Evolutionary conservation across 2,797 vertebrate genomes (phyloP).

Genomic region (Chaetodon trifasciatus): DNA sequence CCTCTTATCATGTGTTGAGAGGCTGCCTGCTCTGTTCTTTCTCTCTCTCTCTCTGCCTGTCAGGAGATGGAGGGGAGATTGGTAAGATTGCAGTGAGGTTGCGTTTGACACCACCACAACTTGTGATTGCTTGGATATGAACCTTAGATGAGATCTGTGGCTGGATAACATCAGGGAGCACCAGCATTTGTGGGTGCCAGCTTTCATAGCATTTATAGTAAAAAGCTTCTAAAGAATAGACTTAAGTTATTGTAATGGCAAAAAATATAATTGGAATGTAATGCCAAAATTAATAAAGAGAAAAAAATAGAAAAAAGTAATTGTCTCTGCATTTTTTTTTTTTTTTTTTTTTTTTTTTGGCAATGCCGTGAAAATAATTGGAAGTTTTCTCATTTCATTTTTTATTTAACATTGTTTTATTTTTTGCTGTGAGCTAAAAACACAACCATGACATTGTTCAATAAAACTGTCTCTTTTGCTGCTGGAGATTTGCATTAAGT

Average conservation of each 20-base stretch:
- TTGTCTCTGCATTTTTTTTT: neutral
- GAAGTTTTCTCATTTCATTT: neutral
- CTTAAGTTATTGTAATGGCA: neutral
- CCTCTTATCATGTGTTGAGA: slow-evolving; percentile 62
- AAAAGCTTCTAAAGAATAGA: neutral
- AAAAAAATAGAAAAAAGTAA: neutral
- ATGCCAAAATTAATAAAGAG: neutral
- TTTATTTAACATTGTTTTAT: neutral
- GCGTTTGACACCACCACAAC: slow-evolving; percentile 54
- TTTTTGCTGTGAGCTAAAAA: slow-evolving; percentile 13
- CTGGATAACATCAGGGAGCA: slow-evolving; percentile 44
- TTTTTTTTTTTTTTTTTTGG: neutral
- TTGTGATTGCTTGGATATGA: slow-evolving; percentile 57
- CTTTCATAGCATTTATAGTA: slow-evolving; percentile 5
- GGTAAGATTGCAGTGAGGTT: slow-evolving; percentile 63
- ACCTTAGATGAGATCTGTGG: slow-evolving; percentile 46
- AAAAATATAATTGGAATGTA: neutral
- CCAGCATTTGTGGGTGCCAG: slow-evolving; percentile 3
- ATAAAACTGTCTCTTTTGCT: slow-evolving; percentile 13
- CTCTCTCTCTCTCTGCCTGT: slow-evolving; percentile 31
- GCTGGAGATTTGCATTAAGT: slow-evolving; percentile 28
- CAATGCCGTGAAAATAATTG: neutral
- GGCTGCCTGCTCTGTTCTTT: slow-evolving; percentile 44
- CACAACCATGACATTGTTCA: slow-evolving; percentile 7
- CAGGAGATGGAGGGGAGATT: slow-evolving; percentile 58